phyloP scores from a whole-genome alignment of 2,113 vertebrate genomes.

The Heptranchias perlo region DNA sequence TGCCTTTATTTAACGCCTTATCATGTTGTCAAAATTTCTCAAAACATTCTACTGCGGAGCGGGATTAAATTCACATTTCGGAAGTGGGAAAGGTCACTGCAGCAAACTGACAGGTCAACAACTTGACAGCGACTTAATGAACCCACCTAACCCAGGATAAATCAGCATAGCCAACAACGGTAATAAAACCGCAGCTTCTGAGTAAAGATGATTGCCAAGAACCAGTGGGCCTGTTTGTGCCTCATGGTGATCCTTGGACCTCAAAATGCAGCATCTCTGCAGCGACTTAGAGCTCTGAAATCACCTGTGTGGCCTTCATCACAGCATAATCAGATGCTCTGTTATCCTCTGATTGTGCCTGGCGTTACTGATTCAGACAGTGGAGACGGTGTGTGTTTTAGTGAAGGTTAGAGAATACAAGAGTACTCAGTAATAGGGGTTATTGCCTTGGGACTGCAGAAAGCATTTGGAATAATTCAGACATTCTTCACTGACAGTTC shows the following conservation, averaged over 20 bases:
- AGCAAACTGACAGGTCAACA: not conserved
- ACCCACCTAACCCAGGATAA: not conserved
- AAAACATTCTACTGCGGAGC: not conserved
- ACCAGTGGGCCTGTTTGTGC: not conserved
- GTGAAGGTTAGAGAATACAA: constrained; percentile 26
- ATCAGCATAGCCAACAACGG: not conserved
- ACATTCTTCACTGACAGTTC: constrained; percentile 9
- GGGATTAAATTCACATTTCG: not conserved
- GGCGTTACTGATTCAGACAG: not conserved
- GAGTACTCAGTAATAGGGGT: not conserved
- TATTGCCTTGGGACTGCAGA: not conserved
- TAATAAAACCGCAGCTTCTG: not conserved
- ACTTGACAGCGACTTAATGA: not conserved
- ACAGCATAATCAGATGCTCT: constrained; percentile 14
- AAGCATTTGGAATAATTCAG: not conserved
- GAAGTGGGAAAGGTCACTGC: not conserved
- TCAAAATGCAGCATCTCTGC: not conserved
- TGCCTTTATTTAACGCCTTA: too few relatives aligned
- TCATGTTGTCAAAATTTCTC: not conserved
- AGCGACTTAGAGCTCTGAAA: not conserved
- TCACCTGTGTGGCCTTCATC: constrained; percentile 16
- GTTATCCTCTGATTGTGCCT: not conserved
- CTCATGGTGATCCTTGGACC: not conserved
- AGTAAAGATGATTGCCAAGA: not conserved
- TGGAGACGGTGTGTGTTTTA: constrained; percentile 9